Evolutionary conservation across 2,113 vertebrate species (phyloP).

Genomic region (Mirza zaza): DNA sequence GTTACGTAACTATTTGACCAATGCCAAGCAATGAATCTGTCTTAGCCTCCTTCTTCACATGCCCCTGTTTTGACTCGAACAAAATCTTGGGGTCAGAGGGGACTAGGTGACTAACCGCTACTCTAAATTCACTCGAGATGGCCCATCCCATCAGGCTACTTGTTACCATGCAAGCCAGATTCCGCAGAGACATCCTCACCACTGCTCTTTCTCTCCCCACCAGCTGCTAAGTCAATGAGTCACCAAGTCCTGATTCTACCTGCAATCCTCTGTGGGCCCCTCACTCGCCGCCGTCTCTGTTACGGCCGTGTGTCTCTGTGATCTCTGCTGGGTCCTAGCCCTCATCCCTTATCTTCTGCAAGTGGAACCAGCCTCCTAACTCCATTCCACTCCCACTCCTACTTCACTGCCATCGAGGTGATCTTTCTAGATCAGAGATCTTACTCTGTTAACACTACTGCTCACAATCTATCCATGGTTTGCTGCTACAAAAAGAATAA

Average conservation of each 20-base stretch:
- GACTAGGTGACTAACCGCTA: not conserved
- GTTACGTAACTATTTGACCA: not conserved
- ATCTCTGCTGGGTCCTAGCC: not conserved
- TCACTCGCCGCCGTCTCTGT: not conserved
- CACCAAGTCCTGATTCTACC: not conserved
- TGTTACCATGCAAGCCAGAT: not conserved
- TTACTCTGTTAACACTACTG: not conserved
- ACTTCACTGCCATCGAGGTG: no score
- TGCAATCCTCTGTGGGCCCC: not conserved
- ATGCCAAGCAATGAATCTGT: not conserved
- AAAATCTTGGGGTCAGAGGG: not conserved
- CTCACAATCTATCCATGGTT: not conserved
- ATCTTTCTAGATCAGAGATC: not conserved
- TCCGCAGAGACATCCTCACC: not conserved
- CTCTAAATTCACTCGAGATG: not conserved
- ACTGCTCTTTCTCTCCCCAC: not conserved
- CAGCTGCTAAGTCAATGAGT: not conserved
- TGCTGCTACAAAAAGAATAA: not conserved
- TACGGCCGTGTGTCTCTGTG: not conserved
- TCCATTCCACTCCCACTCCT: no score
- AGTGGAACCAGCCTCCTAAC: not conserved
- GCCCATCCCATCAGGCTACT: not conserved
- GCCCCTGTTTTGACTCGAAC: not conserved
- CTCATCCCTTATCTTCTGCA: not conserved
- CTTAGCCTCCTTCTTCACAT: not conserved